Percentiles rank a stretch among this genome's conserved stretches.
These are phyloP conservation scores for Apamea monoglypha DNA, from an alignment of 2,888 invertebrate genomes.

Conservation along the genomic window DNA sequence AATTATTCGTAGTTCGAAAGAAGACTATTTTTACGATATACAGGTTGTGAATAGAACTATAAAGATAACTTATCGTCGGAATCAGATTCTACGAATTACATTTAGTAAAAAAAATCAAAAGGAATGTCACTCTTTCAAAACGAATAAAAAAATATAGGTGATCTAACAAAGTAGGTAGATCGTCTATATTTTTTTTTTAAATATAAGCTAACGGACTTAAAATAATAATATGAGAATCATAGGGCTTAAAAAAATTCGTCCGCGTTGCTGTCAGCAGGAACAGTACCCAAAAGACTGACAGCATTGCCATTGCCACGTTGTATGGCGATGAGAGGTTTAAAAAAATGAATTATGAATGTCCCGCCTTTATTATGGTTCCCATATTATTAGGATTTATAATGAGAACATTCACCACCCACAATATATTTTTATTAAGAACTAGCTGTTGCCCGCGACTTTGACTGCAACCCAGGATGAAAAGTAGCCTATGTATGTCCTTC, in stretches of 20 bases:
- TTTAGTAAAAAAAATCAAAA: background rate
- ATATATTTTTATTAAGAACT: background rate
- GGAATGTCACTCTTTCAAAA: background rate
- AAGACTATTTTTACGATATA: slow-evolving; percentile 2
- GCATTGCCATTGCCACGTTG: too few relatives aligned
- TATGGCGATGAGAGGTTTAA: background rate
- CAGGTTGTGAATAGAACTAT: background rate
- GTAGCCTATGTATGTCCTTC: too few relatives aligned
- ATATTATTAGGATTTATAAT: background rate
- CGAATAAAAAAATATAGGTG: background rate
- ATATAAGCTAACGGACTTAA: background rate
- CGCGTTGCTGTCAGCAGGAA: background rate
- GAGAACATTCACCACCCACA: background rate
- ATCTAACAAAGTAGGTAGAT: too few relatives aligned
- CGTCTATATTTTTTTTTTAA: too few relatives aligned
- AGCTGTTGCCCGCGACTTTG: background rate
- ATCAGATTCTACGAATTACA: background rate
- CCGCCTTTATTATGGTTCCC: slow-evolving; percentile 13
- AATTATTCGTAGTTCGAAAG: slow-evolving; percentile 11
- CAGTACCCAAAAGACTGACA: background rate
- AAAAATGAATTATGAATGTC: background rate
- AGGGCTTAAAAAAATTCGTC: background rate
- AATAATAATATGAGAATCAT: background rate
- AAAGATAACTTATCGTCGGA: background rate
- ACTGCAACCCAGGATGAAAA: background rate